Evolutionary conservation across 2,888 invertebrate species (phyloP), one percentile per base, ranked within the genome.

Genomic region (Macrophya annulata): DNA sequence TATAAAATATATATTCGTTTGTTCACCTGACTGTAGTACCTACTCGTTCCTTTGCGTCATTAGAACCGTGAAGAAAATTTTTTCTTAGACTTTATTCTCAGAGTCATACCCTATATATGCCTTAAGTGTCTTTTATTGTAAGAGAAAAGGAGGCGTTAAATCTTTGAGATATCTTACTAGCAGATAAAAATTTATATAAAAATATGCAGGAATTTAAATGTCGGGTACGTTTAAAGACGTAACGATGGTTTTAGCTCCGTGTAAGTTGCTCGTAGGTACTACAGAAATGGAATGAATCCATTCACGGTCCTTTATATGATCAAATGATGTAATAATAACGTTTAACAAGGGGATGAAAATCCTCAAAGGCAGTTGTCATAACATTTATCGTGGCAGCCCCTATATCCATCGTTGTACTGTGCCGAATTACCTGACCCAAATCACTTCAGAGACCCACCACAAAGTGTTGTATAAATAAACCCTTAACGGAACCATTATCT

Each of bases 391-490:
- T 25, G 40, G 76, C 71, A 76, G 37, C 55, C 59, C 37, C 55
- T 37, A 59, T 10, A 43, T 55, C 55, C 79, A 37, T 79, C 79
- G 79, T 79, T 31, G 17, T 37, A 37, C 17, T 37, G 71, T 8
- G 62, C 71, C 76, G 76, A 76, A 76, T 76, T 59, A 79, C 79
- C 55, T 59, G 79, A 59, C 55, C 79, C 79, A 37, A 51, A 59
- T 45, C 79, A 79, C 55, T 79, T 40, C 17, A 55, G 21, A 76
- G 17, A n/a, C 59, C 59, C 21, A 55, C 79, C 79, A 21, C 79
- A 40, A 79, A 79, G 79, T 79, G 79, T 79, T 79, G 79, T 79
- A 79, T 55, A 79, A 79, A 79, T 79, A 79, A 79, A 79, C 79
- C 79, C 79, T 79, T 79, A 79, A 79, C 79, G 55, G 79, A 55